Evolutionary conservation across 2,888 invertebrate genomes (phyloP), one percentile per base, ranked within the genome.

Genomic region (Brachyptera risi): DNA sequence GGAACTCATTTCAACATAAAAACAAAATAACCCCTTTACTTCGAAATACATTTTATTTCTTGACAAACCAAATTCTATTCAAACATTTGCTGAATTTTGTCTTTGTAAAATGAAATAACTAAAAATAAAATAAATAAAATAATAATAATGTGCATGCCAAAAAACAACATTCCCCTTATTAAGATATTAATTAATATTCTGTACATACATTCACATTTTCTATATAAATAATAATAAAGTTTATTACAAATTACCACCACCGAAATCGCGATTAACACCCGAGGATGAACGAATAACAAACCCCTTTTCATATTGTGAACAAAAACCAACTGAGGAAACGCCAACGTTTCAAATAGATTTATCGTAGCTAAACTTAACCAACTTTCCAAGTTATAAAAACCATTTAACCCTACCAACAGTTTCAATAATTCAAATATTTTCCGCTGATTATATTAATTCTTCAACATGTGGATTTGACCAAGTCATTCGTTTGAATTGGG

Each of bases 181-280:
- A 54, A 54, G 17, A 60, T 65, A 62, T 62, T 65, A 60, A 59
- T 59, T 60, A 58, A 47, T 49, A 63, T 60, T 63, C 65, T 65
- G 65, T 65, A 65, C 35, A 65, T 65, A 65, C 63, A 65, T 63
- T 63, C 63, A 63, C 63, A 61, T 65, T 65, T 63, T 63, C 65
- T 65, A 63, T 65, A 62, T 31, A 44, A 58, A 54, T 58, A 65
- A 65, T 65, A 61, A 63, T 65, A 65, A 63, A 44, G 61, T 65
- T 65, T 62, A 65, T 63, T 65, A 65, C 64, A 62, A 62, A 61
- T 60, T 63, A 58, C 62, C 62, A 64, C 64, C 56, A 58, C 58
- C 40, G 37, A 54, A 44, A 44, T 44, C 54, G 54, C 54, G 35
- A 24, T 51, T 17, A 31, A 51, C 17, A 24, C 26, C 50, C 27